Evolutionary conservation across 2,113 vertebrate genomes (phyloP).

Genomic region (Hippocampus comes): DNA sequence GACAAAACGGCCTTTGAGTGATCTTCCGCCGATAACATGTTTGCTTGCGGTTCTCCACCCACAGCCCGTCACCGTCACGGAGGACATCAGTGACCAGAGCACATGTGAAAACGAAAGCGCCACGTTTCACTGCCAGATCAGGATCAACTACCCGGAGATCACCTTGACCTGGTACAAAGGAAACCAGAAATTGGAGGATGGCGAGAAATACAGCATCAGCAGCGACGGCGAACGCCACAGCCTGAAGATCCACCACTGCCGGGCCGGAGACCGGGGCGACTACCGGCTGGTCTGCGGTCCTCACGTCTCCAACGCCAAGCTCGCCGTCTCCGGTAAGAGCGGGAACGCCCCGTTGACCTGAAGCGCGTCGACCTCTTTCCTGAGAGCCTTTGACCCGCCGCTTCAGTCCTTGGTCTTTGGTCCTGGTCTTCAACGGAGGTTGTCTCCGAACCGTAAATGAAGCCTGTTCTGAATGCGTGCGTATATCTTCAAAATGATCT

Average conservation of each 20-base stretch:
- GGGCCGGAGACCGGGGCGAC: conserved; percentile 85
- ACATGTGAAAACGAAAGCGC: conserved; percentile 79
- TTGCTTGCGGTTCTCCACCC: neutral
- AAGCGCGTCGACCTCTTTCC: neutral
- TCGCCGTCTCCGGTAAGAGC: conserved; percentile 86
- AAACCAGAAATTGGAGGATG: conserved; percentile 85
- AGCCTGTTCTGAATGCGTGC: neutral
- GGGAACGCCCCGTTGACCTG: neutral
- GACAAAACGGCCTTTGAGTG: neutral
- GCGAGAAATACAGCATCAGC: conserved; percentile 84
- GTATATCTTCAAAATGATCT: neutral
- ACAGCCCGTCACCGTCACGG: conserved; percentile 87
- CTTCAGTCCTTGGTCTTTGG: neutral
- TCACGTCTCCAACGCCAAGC: conserved; percentile 90
- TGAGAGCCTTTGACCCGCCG: neutral
- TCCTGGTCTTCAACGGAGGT: neutral
- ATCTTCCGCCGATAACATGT: neutral
- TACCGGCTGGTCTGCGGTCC: conserved; percentile 93
- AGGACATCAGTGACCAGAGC: conserved; percentile 85
- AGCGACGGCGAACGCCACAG: conserved; percentile 80
- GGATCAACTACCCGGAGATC: conserved; percentile 97
- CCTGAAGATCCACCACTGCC: conserved; percentile 84
- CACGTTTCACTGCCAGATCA: conserved; percentile 86
- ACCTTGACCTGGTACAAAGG: conserved; percentile 95
- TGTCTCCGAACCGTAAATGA: neutral